Conservation (phyloP, 2,888 invertebrate genomes). For the Heliconius hortense region DNA sequence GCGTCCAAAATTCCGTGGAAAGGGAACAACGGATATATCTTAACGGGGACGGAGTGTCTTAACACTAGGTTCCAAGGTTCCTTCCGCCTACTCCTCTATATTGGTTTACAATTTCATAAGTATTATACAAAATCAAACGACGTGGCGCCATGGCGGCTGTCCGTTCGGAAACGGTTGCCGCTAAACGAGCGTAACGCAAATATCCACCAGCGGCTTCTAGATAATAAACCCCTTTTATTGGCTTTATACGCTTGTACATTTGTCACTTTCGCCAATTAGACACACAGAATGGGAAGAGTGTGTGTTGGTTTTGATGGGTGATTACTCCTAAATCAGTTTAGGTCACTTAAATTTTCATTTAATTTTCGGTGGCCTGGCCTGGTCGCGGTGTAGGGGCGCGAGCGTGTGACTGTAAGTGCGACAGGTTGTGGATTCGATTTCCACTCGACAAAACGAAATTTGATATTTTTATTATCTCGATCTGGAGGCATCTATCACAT, state of each 20-base stretch:
- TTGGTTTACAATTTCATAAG: not conserved
- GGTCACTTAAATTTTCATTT: not conserved
- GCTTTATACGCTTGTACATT: conserved; percentile 51
- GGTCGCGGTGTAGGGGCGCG: not conserved
- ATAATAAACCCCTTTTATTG: conserved; percentile 74
- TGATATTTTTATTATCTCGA: no score
- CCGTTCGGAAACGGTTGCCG: conserved; percentile 53
- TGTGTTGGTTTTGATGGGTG: not conserved
- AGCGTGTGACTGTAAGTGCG: no score
- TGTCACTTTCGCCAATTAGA: conserved; percentile 31
- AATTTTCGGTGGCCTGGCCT: not conserved
- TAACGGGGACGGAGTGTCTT: no score
- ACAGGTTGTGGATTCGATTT: no score
- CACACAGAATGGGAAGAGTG: not conserved
- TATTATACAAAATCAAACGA: conserved; percentile 1
- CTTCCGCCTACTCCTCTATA: not conserved
- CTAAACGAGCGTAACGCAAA: conserved; percentile 64
- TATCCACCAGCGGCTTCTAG: conserved; percentile 66
- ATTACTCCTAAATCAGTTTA: not conserved
- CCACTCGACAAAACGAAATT: no score
- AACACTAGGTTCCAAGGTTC: no score
- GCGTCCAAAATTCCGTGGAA: not conserved
- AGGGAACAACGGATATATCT: not conserved
- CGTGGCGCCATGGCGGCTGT: conserved; percentile 63
- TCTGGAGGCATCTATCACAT: not conserved